Conservation (phyloP, 2,888 invertebrate genomes). For the Trichopria drosophilae region DNA sequence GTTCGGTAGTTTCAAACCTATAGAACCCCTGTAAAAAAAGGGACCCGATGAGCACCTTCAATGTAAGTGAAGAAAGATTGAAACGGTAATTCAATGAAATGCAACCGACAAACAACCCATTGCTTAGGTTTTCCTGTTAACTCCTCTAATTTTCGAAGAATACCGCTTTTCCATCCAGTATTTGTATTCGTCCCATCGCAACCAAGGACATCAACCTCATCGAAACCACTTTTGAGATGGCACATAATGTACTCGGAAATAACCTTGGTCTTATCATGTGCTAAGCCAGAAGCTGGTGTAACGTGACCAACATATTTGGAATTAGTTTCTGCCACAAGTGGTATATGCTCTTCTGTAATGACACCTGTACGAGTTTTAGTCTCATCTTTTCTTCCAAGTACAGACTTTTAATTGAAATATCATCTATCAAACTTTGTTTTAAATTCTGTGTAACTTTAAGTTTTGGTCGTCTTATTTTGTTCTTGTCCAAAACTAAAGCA, state of each 20-base stretch:
- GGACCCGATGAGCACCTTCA: too few relatives aligned
- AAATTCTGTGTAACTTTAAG: neutral
- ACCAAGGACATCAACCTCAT: conserved; percentile 5
- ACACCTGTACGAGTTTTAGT: neutral
- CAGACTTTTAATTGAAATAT: neutral
- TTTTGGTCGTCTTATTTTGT: conserved; percentile 1
- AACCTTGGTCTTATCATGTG: neutral
- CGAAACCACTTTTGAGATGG: neutral
- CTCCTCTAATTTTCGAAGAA: conserved; percentile 3
- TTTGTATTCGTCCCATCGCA: neutral
- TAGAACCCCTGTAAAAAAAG: neutral
- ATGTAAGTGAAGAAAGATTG: conserved; percentile 1
- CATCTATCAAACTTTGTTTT: neutral
- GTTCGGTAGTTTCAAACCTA: conserved; percentile 3
- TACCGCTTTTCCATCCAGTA: conserved; percentile 3
- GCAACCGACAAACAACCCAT: neutral
- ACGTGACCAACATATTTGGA: neutral
- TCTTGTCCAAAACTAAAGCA: neutral
- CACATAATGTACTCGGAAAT: neutral
- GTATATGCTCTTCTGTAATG: conserved; percentile 1
- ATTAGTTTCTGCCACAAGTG: neutral
- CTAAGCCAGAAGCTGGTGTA: neutral
- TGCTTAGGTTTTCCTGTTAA: neutral
- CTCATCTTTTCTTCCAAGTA: conserved; percentile 6
- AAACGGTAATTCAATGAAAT: conserved; percentile 2